Conservation (phyloP, 2,888 invertebrate genomes). For the Eledone cirrhosa region DNA sequence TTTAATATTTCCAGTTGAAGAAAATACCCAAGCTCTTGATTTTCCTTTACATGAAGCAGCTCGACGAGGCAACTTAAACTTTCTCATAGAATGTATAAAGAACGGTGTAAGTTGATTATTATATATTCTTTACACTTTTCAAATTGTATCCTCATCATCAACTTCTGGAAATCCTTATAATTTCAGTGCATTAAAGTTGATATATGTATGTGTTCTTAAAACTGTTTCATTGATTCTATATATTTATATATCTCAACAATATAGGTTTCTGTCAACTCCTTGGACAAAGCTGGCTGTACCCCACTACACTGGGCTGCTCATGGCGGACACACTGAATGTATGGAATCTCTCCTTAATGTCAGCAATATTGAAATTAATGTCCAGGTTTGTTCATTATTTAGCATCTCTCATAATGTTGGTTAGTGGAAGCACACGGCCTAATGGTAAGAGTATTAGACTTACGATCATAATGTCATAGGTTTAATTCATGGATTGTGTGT, state of each 20-base stretch:
- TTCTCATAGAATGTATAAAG: constrained; percentile 72
- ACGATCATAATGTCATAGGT: too few species aligned
- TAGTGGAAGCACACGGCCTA: too few species aligned
- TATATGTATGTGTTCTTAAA: background rate
- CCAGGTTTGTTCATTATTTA: constrained; percentile 62
- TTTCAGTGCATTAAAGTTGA: background rate
- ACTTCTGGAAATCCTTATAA: too few species aligned
- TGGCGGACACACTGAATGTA: constrained; percentile 73
- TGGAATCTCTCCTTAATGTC: constrained; percentile 69
- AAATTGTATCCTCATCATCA: too few species aligned
- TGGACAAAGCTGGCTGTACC: constrained; percentile 75
- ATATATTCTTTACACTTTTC: background rate
- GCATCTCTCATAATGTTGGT: too few species aligned
- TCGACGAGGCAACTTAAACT: constrained; percentile 73
- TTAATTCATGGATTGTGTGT: too few species aligned
- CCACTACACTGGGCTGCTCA: constrained; percentile 76
- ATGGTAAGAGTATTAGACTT: too few species aligned
- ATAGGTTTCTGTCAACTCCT: constrained; percentile 73
- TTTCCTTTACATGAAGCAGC: constrained; percentile 76
- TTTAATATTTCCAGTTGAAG: constrained; percentile 68
- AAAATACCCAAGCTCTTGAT: constrained; percentile 72
- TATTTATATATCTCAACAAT: background rate
- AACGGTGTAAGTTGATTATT: constrained; percentile 69
- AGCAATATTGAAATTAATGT: constrained; percentile 68
- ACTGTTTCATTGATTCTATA: background rate